These are phyloP conservation scores for Oreochromis aureus DNA, from an alignment of 2,113 vertebrate species.

Conservation along the genomic window DNA sequence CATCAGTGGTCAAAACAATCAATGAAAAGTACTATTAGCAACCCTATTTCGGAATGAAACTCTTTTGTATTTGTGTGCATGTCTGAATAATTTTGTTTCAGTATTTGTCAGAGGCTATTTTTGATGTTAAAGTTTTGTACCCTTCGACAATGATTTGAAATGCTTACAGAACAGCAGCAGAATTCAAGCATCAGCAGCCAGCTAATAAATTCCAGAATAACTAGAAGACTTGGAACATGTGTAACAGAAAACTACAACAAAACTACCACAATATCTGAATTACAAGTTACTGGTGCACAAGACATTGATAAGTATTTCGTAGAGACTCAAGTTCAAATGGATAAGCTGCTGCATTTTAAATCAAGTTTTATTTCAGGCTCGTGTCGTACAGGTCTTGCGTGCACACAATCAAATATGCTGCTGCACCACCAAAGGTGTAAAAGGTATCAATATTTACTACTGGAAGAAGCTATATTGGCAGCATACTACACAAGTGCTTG, in stretches of 20 bases:
- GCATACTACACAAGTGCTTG: neutral
- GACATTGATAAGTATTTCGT: neutral
- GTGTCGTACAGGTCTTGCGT: neutral
- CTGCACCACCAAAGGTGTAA: neutral
- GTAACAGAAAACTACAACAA: neutral
- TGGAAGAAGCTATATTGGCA: neutral
- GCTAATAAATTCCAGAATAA: neutral
- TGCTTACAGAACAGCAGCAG: neutral
- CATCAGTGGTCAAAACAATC: neutral
- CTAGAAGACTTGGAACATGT: neutral
- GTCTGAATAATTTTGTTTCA: neutral
- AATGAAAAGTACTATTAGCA: neutral
- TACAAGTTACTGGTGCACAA: neutral
- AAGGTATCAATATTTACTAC: neutral
- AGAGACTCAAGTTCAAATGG: neutral
- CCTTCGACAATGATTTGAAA: neutral
- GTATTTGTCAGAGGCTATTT: slow-evolving; percentile 12
- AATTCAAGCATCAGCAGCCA: neutral
- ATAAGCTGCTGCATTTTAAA: neutral
- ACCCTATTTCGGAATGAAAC: slow-evolving; percentile 37
- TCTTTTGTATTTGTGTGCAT: neutral
- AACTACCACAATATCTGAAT: neutral
- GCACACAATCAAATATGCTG: neutral
- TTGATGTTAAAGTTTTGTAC: neutral
- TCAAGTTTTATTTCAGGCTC: neutral